Base-by-base conservation (phyloP, 2,888 invertebrate genomes). In the Graphium colonna region DNA sequence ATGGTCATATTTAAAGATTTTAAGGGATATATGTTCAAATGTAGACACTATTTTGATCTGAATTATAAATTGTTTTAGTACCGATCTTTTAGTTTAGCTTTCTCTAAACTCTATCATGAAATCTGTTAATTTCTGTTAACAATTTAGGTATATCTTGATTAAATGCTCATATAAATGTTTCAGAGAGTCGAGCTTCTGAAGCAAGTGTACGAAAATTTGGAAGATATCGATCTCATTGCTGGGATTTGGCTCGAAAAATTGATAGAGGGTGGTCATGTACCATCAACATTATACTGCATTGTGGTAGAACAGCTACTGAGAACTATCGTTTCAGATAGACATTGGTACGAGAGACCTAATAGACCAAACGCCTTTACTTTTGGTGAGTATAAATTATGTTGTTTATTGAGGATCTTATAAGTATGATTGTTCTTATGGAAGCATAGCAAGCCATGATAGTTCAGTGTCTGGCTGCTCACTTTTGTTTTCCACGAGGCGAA, bases 241-340 rank as follows among this genome's bases (percentile, higher is more conserved):
- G 97, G 96, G 17, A 95, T 96, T 33, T 95, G 97, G 57, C 93
- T 95, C 0, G 97, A 97, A 73, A 91, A 91, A 54, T 93, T 94
- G 0, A 87, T 96, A 43, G 92, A 93, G 3, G 96, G 95, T 26
- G 95, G 95, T 39, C 93, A 95, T 91, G 91, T 96, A 31, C 97
- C 97, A n/a, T 95, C 96, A 0, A 96, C 96, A 2, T 95, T 97
- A 72, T 95, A 95, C 57, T 97, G 97, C 68, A 90, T 97, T 55
- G 95, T 97, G 60, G 95, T 94, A 5, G 94, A 95, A n/a, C 97
- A 97, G 79, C 93, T 97, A 79, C 92, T 93, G 62, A 94, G 95
- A 64, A 91, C 94, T 1, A 90, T 95, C 61, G 90, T 93, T 46
- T 95, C 95, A 39, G 97, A 97, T 78, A 91, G 97, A 65, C 97